Percentiles rank a stretch among this genome's conserved stretches.
Conservation (phyloP, 2,888 invertebrate genomes). For the Halictus quadricinctus region DNA sequence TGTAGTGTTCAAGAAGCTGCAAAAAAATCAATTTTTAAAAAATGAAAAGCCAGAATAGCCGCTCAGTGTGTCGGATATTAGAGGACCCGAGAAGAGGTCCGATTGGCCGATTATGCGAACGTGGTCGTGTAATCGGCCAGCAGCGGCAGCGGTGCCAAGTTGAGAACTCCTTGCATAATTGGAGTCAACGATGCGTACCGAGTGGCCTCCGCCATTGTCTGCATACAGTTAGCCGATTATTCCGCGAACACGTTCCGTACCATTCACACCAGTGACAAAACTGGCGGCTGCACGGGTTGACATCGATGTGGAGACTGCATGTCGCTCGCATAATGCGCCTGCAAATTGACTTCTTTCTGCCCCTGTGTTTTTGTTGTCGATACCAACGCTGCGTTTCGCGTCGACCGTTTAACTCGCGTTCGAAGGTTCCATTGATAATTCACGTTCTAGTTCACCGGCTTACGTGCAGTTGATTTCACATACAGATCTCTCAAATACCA, state of each 20-base stretch:
- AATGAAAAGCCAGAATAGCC: not conserved
- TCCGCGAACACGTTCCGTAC: slow-evolving; percentile 68
- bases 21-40: no score
- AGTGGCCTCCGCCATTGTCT: slow-evolving; percentile 77
- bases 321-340: slow-evolving; percentile 32
- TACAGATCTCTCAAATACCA: not conserved
- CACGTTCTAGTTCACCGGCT: not conserved
- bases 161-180: slow-evolving; percentile 79
- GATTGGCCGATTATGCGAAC: slow-evolving; percentile 16
- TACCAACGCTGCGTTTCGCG: not conserved
- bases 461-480: not conserved
- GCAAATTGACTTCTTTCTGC: slow-evolving; percentile 15
- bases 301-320: slow-evolving; percentile 44
- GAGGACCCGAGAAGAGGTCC: not conserved
- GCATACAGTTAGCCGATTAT: slow-evolving; percentile 78
- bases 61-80: slow-evolving; percentile 1
- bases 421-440: not conserved
- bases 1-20: not conserved
- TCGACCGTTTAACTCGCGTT: not conserved
- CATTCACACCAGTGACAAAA: slow-evolving; percentile 64
- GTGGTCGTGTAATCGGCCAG: slow-evolving; percentile 38
- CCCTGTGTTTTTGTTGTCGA: not conserved
- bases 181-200: slow-evolving; percentile 79
- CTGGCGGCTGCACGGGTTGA: slow-evolving; percentile 49
- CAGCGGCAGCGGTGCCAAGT: slow-evolving; percentile 66